Evolutionary conservation across 2,113 vertebrate species (phyloP).

Genomic region (Platysteira castanea): DNA sequence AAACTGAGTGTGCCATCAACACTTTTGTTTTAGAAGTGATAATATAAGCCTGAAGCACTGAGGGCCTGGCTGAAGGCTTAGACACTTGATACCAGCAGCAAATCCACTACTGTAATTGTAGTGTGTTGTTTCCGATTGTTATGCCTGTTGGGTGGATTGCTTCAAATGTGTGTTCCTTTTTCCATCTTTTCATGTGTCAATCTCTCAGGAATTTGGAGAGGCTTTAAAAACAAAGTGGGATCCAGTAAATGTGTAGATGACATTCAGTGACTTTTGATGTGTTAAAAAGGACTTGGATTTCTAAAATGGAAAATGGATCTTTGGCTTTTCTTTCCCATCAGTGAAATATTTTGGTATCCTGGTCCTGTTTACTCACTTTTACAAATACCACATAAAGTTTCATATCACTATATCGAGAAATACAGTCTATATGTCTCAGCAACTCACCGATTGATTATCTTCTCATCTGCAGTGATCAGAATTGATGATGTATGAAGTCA

Average conservation of each 20-base stretch:
- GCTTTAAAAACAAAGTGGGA: not conserved
- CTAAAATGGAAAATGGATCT: not conserved
- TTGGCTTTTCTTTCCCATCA: not conserved
- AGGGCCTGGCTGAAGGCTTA: not conserved
- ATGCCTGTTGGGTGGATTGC: not conserved
- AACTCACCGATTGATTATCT: not conserved
- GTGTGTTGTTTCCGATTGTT: not conserved
- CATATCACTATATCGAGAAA: not conserved
- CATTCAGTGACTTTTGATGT: not conserved
- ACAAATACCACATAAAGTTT: not conserved
- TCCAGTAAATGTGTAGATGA: not conserved
- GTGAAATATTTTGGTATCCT: not conserved
- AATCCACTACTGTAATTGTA: not conserved
- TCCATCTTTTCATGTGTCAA: not conserved
- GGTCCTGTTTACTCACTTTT: not conserved
- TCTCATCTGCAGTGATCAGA: not conserved
- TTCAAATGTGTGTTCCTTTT: not conserved
- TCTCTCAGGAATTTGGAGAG: not conserved
- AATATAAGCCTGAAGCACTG: not conserved
- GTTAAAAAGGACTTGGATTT: not conserved
- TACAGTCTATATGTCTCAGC: not conserved
- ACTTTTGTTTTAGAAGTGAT: not conserved
- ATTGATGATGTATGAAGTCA: not conserved
- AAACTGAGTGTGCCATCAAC: not conserved
- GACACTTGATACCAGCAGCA: not conserved